Evolutionary conservation across 2,888 invertebrate genomes (phyloP), one percentile per base, ranked within the genome.

Genomic region (Caenorhabditis sp.): DNA sequence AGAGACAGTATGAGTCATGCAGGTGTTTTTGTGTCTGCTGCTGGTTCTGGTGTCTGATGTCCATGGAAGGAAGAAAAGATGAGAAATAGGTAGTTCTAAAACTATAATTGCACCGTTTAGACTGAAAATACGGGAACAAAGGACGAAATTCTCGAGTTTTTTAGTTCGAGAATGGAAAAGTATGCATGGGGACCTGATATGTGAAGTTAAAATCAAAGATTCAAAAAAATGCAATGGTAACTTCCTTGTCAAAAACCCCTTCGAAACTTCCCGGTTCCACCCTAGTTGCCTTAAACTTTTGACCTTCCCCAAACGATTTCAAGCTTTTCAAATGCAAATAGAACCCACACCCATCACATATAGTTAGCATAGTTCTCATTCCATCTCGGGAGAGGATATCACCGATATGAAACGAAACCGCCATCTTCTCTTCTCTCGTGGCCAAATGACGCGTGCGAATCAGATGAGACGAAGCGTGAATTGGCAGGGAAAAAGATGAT

Each of bases 381-480:
- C 26, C 26, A 66, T 28, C 19, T 38, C 14, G 35, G 12, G n/a
- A 12, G n/a, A 10, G 19, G 58, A 68, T 68, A 75, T 75, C 66
- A 75, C 44, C 38, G 28, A 51, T 69, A 61, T 51, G 31, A 74
- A 74, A 56, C 58, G 58, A 75, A 54, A 68, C 38, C 68, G 68
- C 54, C 68, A 68, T 68, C 38, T 35, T 68, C 22, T 49, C 26
- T 6, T 38, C 38, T 41, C 22, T 44, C 61, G 44, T 19, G 44
- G 58, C 16, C 68, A 49, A 76, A 76, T 76, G 76, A 68, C 68
- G 69, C 69, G 63, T 77, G 69, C 24, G 58, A 70, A 44, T 56
- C 41, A 68, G 61, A 69, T 41, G 69, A 61, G 68, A 61, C 76
- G 76, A 69, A 61, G 51, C 69, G 76, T 68, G 69, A 77, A 76